Conservation (phyloP, 1,140 invertebrate genomes). For the Cardiocondyla obscurior region DNA sequence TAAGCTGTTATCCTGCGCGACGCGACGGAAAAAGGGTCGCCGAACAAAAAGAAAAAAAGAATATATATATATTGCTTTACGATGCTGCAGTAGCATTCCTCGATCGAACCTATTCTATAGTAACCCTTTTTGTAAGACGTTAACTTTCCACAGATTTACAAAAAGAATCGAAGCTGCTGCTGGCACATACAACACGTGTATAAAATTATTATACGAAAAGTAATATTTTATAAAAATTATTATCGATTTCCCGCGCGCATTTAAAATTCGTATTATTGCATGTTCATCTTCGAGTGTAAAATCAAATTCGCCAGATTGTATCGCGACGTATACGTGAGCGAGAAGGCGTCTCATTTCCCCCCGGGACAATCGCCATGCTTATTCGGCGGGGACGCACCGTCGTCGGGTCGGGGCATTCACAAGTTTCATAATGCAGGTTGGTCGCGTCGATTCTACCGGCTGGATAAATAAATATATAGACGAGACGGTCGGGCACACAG, state of each 20-base stretch:
- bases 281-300: background rate
- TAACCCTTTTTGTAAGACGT: constrained; percentile 2
- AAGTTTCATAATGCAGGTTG: constrained; percentile 68
- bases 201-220: background rate
- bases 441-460: constrained; percentile 49
- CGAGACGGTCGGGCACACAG: constrained; percentile 73
- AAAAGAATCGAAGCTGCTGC: background rate
- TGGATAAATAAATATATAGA: constrained; percentile 77
- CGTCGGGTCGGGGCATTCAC: constrained; percentile 49
- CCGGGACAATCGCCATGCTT: background rate
- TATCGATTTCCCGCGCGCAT: background rate
- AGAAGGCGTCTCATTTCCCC: background rate
- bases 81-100: background rate
- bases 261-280: background rate
- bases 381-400: background rate
- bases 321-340: background rate
- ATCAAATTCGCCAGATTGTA: background rate
- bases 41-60: constrained; percentile 24
- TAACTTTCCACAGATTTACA: constrained; percentile 12
- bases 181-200: background rate
- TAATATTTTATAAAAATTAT: background rate
- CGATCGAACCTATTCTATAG: background rate
- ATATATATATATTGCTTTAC: constrained; percentile 42
- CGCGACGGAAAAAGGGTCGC: background rate
- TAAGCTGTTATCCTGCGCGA: constrained; percentile 5